Conservation (phyloP, 1,140 invertebrate genomes). For the Nasonia longicornis region DNA sequence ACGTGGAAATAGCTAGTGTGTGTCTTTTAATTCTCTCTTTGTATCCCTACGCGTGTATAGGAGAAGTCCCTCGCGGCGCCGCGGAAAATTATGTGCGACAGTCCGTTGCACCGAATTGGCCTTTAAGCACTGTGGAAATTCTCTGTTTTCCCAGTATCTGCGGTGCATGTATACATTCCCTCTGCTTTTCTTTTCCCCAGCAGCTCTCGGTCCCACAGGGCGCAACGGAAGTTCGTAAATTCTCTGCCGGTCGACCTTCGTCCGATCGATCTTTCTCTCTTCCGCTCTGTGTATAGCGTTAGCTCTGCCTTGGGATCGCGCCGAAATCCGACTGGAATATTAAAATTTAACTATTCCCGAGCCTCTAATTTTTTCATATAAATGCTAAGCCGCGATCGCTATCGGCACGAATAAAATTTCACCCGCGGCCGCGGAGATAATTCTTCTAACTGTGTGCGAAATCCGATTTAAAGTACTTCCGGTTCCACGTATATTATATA, state of each 20-base stretch:
- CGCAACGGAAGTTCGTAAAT: background rate
- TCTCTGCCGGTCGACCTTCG: conserved; percentile 3
- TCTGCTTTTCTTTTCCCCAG: background rate
- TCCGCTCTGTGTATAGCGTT: background rate
- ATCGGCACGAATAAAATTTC: background rate
- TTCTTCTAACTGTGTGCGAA: background rate
- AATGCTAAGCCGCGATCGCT: background rate
- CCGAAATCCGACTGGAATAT: conserved; percentile 15
- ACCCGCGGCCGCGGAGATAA: background rate
- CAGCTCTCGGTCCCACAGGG: background rate
- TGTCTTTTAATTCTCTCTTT: background rate
- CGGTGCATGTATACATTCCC: background rate
- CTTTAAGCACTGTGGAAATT: background rate
- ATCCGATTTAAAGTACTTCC: background rate
- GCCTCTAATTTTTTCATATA: background rate
- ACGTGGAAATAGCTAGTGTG: background rate
- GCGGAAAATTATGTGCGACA: background rate
- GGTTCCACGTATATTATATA: background rate
- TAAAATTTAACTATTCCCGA: conserved; percentile 3
- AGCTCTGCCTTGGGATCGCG: background rate
- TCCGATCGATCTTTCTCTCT: background rate
- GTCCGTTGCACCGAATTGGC: background rate
- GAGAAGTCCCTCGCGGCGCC: too few species aligned
- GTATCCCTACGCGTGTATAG: background rate
- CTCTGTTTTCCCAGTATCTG: background rate